Percentiles rank a stretch among this genome's conserved stretches.
Evolutionary conservation across 2,888 invertebrate genomes (phyloP).

Genomic region (Meloe dianella): DNA sequence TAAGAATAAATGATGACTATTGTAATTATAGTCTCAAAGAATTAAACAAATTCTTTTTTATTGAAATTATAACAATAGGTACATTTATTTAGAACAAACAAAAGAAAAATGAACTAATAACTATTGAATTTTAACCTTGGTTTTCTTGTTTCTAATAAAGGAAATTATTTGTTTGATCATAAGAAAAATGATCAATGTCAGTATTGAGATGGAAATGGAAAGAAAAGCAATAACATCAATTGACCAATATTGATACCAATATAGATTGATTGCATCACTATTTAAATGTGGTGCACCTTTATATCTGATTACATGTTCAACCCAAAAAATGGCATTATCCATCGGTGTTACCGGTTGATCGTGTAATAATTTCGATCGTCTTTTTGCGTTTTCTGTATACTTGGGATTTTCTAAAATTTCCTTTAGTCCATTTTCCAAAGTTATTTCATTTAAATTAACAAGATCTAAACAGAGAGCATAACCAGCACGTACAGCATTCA

Average conservation of each 20-base stretch:
- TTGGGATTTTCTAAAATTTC: conserved; percentile 33
- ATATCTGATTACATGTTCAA: conserved; percentile 44
- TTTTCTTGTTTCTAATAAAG: background rate
- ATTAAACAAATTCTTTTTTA: too few species aligned
- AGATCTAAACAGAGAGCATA: conserved; percentile 57
- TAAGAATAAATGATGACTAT: too few species aligned
- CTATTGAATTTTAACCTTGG: conserved; percentile 5
- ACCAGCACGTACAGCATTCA: conserved; percentile 57
- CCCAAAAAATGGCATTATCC: conserved; percentile 48
- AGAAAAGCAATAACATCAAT: conserved; percentile 41
- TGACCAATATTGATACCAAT: conserved; percentile 42
- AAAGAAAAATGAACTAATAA: too few species aligned
- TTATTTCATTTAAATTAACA: conserved; percentile 56
- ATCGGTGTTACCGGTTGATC: conserved; percentile 43
- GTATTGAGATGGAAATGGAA: background rate
- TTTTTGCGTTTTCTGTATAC: conserved; percentile 38
- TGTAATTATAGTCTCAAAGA: too few species aligned
- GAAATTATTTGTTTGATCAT: conserved; percentile 3
- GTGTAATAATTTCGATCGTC: conserved; percentile 38
- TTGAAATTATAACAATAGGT: too few species aligned
- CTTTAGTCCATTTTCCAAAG: conserved; percentile 49
- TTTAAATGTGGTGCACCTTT: conserved; percentile 44
- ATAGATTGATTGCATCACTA: conserved; percentile 35
- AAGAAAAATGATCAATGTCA: background rate
- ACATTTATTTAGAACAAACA: too few species aligned